Evolutionary conservation across 2,888 invertebrate genomes (phyloP), one percentile per base, ranked within the genome.

Genomic region (Tinea pellionella): DNA sequence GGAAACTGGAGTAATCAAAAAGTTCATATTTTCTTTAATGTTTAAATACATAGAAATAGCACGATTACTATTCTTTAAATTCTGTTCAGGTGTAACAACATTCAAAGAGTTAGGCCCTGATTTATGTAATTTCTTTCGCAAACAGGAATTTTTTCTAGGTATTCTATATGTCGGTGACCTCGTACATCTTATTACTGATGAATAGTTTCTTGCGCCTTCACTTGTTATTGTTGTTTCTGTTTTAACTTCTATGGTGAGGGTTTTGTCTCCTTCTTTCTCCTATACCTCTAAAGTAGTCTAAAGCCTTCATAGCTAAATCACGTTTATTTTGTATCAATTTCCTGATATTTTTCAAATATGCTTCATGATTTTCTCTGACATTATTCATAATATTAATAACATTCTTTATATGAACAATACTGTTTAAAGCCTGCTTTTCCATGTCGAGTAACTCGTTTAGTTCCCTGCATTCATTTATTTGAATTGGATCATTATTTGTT

Each of bases 11-110:
- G 87, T 86, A 59, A 68, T 77, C 32, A 87, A 64, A 62, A 84
- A 87, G 57, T 75, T 73, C 76, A 85, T 77, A 7, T 76, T 71
- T 63, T 78, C 73, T 55, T 84, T 87, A 74, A 83, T 78, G 63
- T 81, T 68, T 77, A 84, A 72, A 32, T 87, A 86, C 71, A 85
- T 76, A 62, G 68, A 72, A 7, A 78, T 63, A 11, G 83, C 85
- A 67, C 18, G 55, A 15, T 64, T 72, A 4, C 66, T 67, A 1
- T 74, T 72, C 65, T 68, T 68, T 12, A 59, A n/a, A 72, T 68
- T 64, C 74, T 79, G 1, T 13, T 37, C 12, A 53, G 57, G 30
- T 2, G 9, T 57, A 7, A 2, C 32, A 24, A 53, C 65, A 37
- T 66, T 67, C 0, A 74, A 64, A 11, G 77, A 66, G 68, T 78